Evolutionary conservation across 2,797 vertebrate species (phyloP).

Genomic region (Acropternis orthonyx): DNA sequence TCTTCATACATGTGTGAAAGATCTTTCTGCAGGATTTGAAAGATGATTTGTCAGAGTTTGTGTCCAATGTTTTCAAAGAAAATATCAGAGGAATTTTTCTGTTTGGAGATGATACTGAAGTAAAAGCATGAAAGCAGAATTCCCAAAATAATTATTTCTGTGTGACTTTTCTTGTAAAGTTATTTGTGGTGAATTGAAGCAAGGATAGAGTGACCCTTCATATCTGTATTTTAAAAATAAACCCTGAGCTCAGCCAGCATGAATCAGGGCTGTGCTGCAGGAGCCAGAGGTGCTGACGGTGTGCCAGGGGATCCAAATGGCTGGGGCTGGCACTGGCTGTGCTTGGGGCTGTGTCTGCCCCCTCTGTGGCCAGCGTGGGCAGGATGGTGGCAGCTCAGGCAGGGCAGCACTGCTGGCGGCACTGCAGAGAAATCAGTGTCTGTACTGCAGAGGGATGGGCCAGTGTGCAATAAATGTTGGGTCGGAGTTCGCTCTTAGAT

Average conservation of each 20-base stretch:
- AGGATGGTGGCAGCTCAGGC: accelerated
- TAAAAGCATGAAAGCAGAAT: neutral
- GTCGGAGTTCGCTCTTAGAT: neutral
- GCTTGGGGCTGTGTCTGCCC: accelerated
- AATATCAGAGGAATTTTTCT: neutral
- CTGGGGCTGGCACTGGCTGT: neutral
- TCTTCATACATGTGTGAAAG: neutral
- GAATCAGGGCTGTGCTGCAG: neutral
- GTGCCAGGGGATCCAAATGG: neutral
- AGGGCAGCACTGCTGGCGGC: neutral
- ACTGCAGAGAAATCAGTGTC: accelerated
- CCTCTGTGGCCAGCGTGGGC: neutral
- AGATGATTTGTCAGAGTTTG: neutral
- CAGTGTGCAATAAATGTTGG: accelerated
- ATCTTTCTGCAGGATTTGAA: neutral
- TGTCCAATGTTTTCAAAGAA: neutral
- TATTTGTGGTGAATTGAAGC: neutral
- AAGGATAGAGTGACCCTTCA: neutral
- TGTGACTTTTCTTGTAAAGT: neutral
- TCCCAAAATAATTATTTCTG: neutral
- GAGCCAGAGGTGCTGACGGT: neutral
- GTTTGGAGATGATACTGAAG: neutral
- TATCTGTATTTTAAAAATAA: slow-evolving; percentile 44
- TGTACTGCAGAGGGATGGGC: neutral
- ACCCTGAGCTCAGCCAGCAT: neutral